phyloP scores from a whole-genome alignment of 2,888 invertebrate species.

The Gari tellinella region DNA sequence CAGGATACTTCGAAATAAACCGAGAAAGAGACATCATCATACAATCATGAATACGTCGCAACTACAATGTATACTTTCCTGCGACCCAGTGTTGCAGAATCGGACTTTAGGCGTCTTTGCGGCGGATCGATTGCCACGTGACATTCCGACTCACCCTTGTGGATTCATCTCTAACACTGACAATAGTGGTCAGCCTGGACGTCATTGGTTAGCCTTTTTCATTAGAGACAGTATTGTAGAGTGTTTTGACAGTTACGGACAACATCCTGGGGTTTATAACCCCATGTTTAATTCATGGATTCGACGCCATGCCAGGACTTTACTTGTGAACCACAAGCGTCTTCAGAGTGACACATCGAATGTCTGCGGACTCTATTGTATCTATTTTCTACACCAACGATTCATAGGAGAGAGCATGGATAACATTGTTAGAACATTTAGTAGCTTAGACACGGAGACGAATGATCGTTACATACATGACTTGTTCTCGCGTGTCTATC shows the following conservation, averaged over 20 bases:
- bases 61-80: constrained; percentile 13
- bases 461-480: constrained; percentile 16
- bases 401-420: not conserved
- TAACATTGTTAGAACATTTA: not conserved
- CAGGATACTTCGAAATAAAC: constrained; percentile 11
- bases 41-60: constrained; percentile 15
- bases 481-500: constrained; percentile 1
- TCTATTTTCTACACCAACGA: constrained; percentile 4
- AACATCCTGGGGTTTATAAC: not conserved
- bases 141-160: not conserved
- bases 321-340: not conserved
- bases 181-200: not conserved
- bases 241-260: constrained; percentile 21
- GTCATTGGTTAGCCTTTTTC: constrained; percentile 30
- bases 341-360: constrained; percentile 16
- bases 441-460: not conserved
- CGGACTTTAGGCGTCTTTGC: constrained; percentile 11
- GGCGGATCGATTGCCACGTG: constrained; percentile 22
- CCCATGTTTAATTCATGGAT: constrained; percentile 1
- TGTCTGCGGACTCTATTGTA: constrained; percentile 23
- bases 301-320: not conserved
- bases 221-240: not conserved
- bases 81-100: constrained; percentile 7
- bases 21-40: constrained; percentile 12
- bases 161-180: constrained; percentile 31